Percentiles rank a stretch among this genome's conserved stretches.
phyloP scores from a whole-genome alignment of 2,113 vertebrate genomes.

The Athene noctua region DNA sequence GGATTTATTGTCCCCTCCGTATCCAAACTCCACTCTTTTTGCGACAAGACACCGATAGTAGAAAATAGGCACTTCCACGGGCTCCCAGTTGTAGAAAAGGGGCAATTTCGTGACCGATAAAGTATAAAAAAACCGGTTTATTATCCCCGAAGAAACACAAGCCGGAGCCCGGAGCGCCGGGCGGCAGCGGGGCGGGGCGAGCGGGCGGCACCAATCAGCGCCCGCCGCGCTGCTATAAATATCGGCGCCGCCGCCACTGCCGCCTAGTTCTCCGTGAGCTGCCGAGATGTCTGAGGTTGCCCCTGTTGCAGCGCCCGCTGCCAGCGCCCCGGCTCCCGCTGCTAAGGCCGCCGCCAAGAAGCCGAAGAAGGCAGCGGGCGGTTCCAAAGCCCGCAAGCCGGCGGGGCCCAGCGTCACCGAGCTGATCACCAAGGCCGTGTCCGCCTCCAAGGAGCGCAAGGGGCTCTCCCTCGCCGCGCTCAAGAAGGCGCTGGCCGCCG shows the following conservation, averaged over 20 bases:
- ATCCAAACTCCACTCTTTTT: background rate
- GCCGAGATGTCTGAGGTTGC: slow-evolving; percentile 10
- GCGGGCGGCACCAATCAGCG: slow-evolving; percentile 61
- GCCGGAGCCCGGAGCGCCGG: background rate
- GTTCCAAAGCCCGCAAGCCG: too few species aligned
- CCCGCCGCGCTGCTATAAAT: slow-evolving; percentile 65
- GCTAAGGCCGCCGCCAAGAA: slow-evolving; percentile 29
- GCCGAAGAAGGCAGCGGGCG: too few species aligned
- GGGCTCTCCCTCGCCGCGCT: slow-evolving; percentile 74
- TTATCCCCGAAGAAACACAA: slow-evolving; percentile 57
- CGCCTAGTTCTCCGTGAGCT: fast-evolving
- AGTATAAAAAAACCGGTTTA: background rate
- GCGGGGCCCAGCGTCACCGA: slow-evolving; percentile 71
- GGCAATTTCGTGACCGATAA: background rate
- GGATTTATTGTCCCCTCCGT: background rate
- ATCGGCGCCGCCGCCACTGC: fast-evolving
- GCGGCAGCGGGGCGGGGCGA: background rate
- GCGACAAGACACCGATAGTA: fast-evolving
- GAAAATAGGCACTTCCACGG: background rate
- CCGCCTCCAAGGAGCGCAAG: slow-evolving; percentile 75
- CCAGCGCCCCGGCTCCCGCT: background rate
- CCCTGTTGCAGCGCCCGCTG: background rate
- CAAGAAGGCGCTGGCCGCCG: slow-evolving; percentile 76
- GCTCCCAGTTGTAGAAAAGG: background rate
- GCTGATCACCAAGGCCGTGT: slow-evolving; percentile 75